Percentiles rank a stretch among this genome's conserved stretches.
Evolutionary conservation across 2,113 vertebrate genomes (phyloP).

Genomic region (Smithornis capensis): DNA sequence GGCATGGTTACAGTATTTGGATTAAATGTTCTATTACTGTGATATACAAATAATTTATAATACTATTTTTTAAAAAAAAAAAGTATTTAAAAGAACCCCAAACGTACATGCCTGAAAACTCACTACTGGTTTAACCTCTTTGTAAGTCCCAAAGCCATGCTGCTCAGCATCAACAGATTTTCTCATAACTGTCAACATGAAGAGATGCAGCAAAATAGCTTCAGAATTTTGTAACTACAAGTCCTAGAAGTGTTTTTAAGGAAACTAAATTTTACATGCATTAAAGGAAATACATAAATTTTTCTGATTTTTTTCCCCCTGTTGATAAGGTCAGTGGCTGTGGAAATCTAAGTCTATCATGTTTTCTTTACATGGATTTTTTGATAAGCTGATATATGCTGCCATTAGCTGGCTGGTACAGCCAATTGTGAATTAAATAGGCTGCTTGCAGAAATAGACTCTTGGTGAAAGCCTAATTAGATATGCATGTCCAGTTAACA

Average conservation of each 20-base stretch:
- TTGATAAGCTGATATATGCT: not conserved
- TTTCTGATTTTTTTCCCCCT: rapidly evolving
- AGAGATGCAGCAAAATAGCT: not conserved
- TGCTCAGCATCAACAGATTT: not conserved
- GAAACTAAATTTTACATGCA: not conserved
- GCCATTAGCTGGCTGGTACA: not conserved
- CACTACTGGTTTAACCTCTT: not conserved
- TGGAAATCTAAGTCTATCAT: not conserved
- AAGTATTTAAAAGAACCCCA: not conserved
- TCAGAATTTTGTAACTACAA: not conserved
- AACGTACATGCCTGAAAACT: not conserved
- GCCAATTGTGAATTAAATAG: not conserved
- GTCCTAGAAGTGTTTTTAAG: not conserved
- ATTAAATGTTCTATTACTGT: too few relatives aligned
- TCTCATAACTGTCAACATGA: not conserved
- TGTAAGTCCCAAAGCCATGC: not conserved
- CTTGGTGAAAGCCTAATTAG: not conserved
- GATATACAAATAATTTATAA: not conserved
- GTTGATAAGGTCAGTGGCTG: not conserved
- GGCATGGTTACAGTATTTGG: too few relatives aligned
- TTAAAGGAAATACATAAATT: not conserved
- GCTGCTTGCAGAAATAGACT: not conserved
- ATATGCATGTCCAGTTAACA: not conserved
- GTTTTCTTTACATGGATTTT: not conserved
- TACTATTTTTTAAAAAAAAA: not conserved